Evolutionary conservation across 2,797 vertebrate species (phyloP).

Genomic region (Nasua narica): DNA sequence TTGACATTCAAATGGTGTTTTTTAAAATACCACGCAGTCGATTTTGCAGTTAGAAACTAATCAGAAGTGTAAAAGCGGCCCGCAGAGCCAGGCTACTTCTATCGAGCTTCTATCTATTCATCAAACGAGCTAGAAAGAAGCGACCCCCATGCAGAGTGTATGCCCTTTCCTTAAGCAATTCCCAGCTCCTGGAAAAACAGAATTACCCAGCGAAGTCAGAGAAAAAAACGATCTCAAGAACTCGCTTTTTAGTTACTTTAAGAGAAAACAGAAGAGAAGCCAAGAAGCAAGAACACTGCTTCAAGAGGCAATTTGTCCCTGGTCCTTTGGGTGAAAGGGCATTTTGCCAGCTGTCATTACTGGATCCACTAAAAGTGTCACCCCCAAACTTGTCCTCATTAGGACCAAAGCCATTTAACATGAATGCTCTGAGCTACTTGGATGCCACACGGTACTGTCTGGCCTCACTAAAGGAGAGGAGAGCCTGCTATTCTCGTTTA

Average conservation of each 20-base stretch:
- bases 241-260: neutral
- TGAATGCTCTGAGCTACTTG: slow-evolving; percentile 65
- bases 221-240: slow-evolving; percentile 11
- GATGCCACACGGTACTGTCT: slow-evolving; percentile 66
- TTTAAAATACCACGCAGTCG: neutral
- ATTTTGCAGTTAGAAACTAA: neutral
- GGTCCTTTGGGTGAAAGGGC: neutral
- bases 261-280: slow-evolving; percentile 17
- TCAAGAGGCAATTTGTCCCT: neutral
- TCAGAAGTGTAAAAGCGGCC: too few species aligned
- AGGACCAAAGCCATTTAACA: slow-evolving; percentile 73
- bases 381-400: slow-evolving; percentile 57
- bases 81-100: neutral
- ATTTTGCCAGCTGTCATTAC: slow-evolving; percentile 60
- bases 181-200: neutral
- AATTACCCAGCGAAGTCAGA: neutral
- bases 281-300: slow-evolving; percentile 46
- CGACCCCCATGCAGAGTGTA: neutral
- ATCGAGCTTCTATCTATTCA: neutral
- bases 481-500: slow-evolving; percentile 67
- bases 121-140: neutral
- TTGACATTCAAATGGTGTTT: neutral
- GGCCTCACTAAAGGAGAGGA: slow-evolving; percentile 63
- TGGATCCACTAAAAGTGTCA: slow-evolving; percentile 36
- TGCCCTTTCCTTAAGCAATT: neutral